Evolutionary conservation across 1,140 invertebrate genomes (phyloP), one percentile per base, ranked within the genome.

Genomic region (Scaptomyza graminum): DNA sequence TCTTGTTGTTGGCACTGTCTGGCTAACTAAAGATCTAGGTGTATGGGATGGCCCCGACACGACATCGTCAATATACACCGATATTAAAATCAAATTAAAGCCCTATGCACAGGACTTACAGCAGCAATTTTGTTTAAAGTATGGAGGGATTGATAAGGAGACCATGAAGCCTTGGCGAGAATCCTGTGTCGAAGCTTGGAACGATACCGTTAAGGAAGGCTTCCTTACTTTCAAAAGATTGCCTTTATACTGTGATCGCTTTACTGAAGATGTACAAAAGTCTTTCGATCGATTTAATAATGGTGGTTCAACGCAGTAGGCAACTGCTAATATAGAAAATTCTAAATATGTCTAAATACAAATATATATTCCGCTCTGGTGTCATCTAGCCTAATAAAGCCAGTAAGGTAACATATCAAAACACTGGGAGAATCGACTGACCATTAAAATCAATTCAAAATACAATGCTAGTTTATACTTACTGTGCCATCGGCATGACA

Each of bases 1-100:
- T 50, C 18, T 78, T 12, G 59, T 83, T 9, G 65, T 59, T 43
- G 51, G 75, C 2, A 64, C 75, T 0, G 25, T 83, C 3, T 88
- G 60, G 34, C 0, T 70, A 16, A 57, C 52, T 15, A 82, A 67
- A 6, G 59, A 71, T 39, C 11, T 76, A 3, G 62, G 63, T 6
- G 41, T 73, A 12, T 83, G 62, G 75, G 59, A 65, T 44, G 46
- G 39, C 11, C 39, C 69, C 7, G 49, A 69, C 4, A 54, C 39
- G 8, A 46, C 49, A 6, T 15, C n/a, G 1, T 5, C 9, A 9
- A 51, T 63, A 6, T 69, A 50, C 25, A 54, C 75, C 3, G 78
- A 87, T 60, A 50, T 66, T 6, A 88, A 74, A 34, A 31, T 39
- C 0, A 18, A 69, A 16, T 1, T 87, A 0, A 25, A 60, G n/a